phyloP scores from a whole-genome alignment of 1,140 invertebrate genomes.

The Pseudomyrmex dendroicus region DNA sequence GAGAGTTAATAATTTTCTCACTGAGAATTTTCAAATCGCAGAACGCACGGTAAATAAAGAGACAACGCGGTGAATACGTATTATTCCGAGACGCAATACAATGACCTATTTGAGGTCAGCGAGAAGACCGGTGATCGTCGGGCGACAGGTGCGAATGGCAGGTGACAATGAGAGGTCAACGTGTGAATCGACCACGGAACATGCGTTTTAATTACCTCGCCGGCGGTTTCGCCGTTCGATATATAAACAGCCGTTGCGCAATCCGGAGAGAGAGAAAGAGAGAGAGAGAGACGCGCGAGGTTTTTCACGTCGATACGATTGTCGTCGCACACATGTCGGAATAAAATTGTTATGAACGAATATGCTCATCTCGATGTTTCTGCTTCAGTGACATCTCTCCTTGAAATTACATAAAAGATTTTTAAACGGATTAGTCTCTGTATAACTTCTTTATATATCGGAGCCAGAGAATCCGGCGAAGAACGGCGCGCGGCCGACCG shows the following conservation, averaged over 20 bases:
- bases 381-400: too few species aligned
- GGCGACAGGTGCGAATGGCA: conserved; percentile 46
- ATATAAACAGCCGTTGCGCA: background rate
- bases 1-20: background rate
- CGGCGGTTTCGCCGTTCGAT: conserved; percentile 24
- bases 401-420: too few species aligned
- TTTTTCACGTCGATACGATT: background rate
- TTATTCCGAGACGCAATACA: conserved; percentile 24
- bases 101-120: conserved; percentile 18
- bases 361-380: too few species aligned
- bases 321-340: too few species aligned
- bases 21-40: background rate
- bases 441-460: too few species aligned
- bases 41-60: background rate
- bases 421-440: background rate
- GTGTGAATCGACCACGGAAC: conserved; percentile 22
- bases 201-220: conserved; percentile 35
- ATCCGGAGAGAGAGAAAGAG: background rate
- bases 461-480: background rate
- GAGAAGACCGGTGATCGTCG: background rate
- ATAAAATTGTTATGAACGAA: too few species aligned
- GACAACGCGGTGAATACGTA: background rate
- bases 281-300: background rate
- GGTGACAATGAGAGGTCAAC: conserved; percentile 47
- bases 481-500: background rate